Percentiles rank a stretch among this genome's conserved stretches.
Conservation (phyloP, 2,888 invertebrate genomes). For the Nineta flava region DNA sequence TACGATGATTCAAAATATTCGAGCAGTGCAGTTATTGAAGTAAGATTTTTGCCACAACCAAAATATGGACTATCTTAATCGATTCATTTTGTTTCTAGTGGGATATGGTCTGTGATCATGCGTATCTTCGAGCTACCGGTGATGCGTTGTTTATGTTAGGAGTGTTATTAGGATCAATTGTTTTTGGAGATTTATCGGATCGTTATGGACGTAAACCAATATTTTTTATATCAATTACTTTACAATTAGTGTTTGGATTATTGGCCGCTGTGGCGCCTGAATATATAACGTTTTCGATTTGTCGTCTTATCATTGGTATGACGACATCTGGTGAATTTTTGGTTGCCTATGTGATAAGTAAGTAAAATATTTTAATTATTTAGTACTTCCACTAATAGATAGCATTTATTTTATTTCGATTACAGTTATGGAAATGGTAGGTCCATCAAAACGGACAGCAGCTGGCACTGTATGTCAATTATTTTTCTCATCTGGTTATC, state of each 20-base stretch:
- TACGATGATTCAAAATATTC: conserved; percentile 42
- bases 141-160: conserved; percentile 58
- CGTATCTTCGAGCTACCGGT: conserved; percentile 44
- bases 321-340: conserved; percentile 63
- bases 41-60: conserved; percentile 14
- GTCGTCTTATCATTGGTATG: conserved; percentile 50
- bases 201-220: conserved; percentile 52
- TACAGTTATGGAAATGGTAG: conserved; percentile 52
- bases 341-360: conserved; percentile 63
- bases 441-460: conserved; percentile 46
- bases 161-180: conserved; percentile 52
- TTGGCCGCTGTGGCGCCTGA: conserved; percentile 50
- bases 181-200: conserved; percentile 57
- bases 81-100: conserved; percentile 31
- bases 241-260: conserved; percentile 51
- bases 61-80: background rate
- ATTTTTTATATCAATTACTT: conserved; percentile 53
- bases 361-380: too few relatives aligned
- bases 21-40: conserved; percentile 49
- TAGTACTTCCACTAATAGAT: background rate
- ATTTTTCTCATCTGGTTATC: conserved; percentile 58
- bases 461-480: conserved; percentile 58
- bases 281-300: conserved; percentile 46
- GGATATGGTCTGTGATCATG: conserved; percentile 47
- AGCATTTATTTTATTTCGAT: conserved; percentile 8